Conservation (phyloP, 2,888 invertebrate species). For the Tetragonula carbonaria region DNA sequence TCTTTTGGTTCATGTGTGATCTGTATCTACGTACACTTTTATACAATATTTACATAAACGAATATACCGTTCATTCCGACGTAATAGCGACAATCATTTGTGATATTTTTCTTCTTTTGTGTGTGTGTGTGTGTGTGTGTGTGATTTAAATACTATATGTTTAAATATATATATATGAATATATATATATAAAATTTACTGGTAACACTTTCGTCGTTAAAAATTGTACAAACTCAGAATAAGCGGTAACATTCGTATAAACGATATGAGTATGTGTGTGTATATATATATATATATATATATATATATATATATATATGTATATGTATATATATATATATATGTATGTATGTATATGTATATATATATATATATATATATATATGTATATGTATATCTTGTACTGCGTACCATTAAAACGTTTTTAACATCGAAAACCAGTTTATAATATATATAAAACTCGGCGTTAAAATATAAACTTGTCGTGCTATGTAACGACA, state of each 20-base stretch:
- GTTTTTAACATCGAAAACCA: constrained; percentile 19
- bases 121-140: background rate
- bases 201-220: constrained; percentile 27
- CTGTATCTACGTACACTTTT: constrained; percentile 32
- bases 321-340: too few relatives aligned
- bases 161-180: constrained; percentile 33
- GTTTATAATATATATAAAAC: constrained; percentile 27
- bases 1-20: constrained; percentile 30
- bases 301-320: too few relatives aligned
- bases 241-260: constrained; percentile 21
- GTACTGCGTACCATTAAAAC: constrained; percentile 23
- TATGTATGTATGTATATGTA: too few relatives aligned
- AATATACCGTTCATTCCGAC: constrained; percentile 6
- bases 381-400: background rate
- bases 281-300: background rate
- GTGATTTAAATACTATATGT: constrained; percentile 52
- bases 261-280: constrained; percentile 2
- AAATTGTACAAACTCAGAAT: constrained; percentile 46
- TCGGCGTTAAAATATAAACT: constrained; percentile 42
- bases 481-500: constrained; percentile 25
- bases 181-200: constrained; percentile 27
- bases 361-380: background rate
- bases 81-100: constrained; percentile 52
- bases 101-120: constrained; percentile 54
- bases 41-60: constrained; percentile 45